phyloP scores from a whole-genome alignment of 2,888 invertebrate species.

The Pachydiplax longipennis region DNA sequence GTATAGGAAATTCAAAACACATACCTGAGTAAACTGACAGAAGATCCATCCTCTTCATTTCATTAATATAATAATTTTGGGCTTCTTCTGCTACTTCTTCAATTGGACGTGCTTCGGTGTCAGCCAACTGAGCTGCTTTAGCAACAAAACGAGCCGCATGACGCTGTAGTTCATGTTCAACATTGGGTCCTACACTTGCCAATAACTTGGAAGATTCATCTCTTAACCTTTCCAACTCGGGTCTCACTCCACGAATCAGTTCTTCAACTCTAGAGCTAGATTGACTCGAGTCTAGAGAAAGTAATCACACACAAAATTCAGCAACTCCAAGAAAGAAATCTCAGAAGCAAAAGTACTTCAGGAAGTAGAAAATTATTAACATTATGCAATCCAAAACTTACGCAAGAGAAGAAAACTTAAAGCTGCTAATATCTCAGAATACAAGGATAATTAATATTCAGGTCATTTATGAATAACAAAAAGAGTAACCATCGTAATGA shows the following conservation, averaged over 20 bases:
- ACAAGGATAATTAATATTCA: no score
- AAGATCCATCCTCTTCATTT: slow-evolving; percentile 77
- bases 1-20: neutral
- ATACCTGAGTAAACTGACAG: slow-evolving; percentile 67
- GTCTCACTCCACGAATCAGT: slow-evolving; percentile 28
- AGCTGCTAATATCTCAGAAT: no score
- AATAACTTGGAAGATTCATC: slow-evolving; percentile 63
- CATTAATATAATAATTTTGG: slow-evolving; percentile 86
- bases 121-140: slow-evolving; percentile 65
- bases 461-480: no score
- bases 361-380: no score
- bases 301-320: neutral
- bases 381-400: no score
- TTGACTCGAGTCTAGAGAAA: neutral
- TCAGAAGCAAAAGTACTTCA: no score
- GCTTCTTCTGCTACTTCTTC: slow-evolving; percentile 90
- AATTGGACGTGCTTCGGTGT: slow-evolving; percentile 68
- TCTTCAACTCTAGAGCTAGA: slow-evolving; percentile 17
- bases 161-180: slow-evolving; percentile 71
- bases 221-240: slow-evolving; percentile 56
- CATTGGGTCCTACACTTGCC: slow-evolving; percentile 56
- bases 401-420: no score
- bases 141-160: slow-evolving; percentile 72
- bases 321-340: no score
- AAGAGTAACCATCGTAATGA: no score